Percentiles rank a stretch among this genome's conserved stretches.
Evolutionary conservation across 1,140 invertebrate species (phyloP).

Genomic region (fruit fly (Drosophila melanogaster)): DNA sequence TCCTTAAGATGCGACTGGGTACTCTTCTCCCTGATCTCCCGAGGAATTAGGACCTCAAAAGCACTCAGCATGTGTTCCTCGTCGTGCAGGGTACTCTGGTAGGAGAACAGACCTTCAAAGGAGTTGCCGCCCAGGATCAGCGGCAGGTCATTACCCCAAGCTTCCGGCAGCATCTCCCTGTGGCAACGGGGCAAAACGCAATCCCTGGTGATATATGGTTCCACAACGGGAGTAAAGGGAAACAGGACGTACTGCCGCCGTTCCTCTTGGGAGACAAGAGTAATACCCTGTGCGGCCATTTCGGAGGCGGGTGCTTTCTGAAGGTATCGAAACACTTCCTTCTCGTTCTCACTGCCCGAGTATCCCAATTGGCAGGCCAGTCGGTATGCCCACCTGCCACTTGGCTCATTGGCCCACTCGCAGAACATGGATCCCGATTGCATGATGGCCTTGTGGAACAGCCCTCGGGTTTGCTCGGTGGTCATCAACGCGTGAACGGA

Average conservation of each 20-base stretch:
- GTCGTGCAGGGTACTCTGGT: constrained; percentile 46
- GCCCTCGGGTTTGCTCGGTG: constrained; percentile 81
- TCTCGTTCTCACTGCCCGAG: constrained; percentile 76
- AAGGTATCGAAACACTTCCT: constrained; percentile 81
- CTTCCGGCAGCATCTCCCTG: constrained; percentile 60
- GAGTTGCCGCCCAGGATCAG: constrained; percentile 82
- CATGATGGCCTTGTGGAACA: constrained; percentile 87
- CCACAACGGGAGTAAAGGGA: constrained; percentile 82
- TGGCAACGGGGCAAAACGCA: constrained; percentile 70
- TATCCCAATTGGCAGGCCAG: constrained; percentile 68
- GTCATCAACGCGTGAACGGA: constrained; percentile 66
- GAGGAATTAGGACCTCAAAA: constrained; percentile 54
- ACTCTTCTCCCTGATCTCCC: constrained; percentile 25
- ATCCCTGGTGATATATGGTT: constrained; percentile 68
- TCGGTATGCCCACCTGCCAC: constrained; percentile 46
- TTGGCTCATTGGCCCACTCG: constrained; percentile 63
- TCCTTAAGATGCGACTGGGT: constrained; percentile 43
- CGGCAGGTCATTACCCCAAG: constrained; percentile 83
- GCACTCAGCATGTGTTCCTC: constrained; percentile 52
- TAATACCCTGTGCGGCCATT: constrained; percentile 15
- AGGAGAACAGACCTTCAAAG: constrained; percentile 81
- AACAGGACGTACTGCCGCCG: constrained; percentile 49
- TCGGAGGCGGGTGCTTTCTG: constrained; percentile 39
- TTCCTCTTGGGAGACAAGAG: constrained; percentile 42
- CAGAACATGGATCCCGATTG: constrained; percentile 86